Base-by-base conservation (phyloP, 2,113 vertebrate genomes). In the Galbula dea region DNA sequence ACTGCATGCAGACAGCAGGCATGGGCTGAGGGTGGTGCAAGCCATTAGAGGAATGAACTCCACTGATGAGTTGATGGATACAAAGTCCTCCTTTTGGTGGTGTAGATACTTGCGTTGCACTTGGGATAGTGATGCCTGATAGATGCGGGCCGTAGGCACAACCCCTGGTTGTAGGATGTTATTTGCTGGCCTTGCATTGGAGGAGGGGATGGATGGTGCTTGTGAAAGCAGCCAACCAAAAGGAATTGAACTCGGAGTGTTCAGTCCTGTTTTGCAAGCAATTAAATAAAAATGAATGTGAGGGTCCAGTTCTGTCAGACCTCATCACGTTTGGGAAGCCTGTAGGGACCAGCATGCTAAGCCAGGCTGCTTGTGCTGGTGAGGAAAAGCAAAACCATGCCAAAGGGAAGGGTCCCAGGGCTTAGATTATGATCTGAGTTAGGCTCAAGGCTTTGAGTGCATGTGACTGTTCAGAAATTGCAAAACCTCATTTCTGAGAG, bases 261-360 rank as follows among this genome's bases (percentile, higher is more conserved):
- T 89, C 85, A 91, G 45, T 89, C 78, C 79, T 94, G 89, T 88
- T 96, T 89, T 83, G 61, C 86, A 76, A 90, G 86, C 63, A 88
- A 90, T 87, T 94, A 88, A 89, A 85, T 80, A 67, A 82, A 78
- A 73, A 86, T 41, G 80, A 88, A 49, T 80, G 82, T 41, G 15
- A 75, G 29, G 29, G 55, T 86, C 63, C 0, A 7, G 43, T 82
- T 84, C 80, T 84, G 46, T 84, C 86, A 82, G 84, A 74, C 10
- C 54, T 96, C 54, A 54, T 75, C 66, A 54, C 54, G 9, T 69
- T 48, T 89, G 11, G 12, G 52, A 94, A 74, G 92, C 74, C 66
- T 79, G 46, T 79, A 86, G 94, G 86, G 86, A 93, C 66, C 91
- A 83, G 81, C 16, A 19, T 62, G 46, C 19, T 54, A 61, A 61